Conservation (phyloP, 2,797 vertebrate species). For the Aplochiton taeniatus region DNA sequence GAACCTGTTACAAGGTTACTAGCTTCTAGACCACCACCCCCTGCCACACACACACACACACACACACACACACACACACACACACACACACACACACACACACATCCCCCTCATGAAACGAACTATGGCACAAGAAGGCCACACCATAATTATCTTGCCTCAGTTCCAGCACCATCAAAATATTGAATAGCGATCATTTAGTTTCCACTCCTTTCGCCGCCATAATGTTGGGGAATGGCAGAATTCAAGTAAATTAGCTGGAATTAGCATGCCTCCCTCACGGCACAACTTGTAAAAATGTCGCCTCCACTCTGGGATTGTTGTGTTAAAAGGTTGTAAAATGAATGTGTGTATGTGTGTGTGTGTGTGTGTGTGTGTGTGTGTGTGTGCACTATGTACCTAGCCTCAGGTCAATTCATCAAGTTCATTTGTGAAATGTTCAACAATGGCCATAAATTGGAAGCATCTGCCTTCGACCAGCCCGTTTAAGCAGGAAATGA, state of each 20-base stretch:
- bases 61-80: not conserved
- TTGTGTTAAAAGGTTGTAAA: slow-evolving; percentile 41
- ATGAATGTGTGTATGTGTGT: not conserved
- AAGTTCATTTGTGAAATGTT: not conserved
- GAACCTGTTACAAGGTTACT: slow-evolving; percentile 6
- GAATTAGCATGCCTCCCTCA: slow-evolving; percentile 22
- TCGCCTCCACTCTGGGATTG: slow-evolving; percentile 45
- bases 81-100: slow-evolving; percentile 3
- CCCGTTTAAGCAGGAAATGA: not conserved
- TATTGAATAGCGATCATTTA: not conserved
- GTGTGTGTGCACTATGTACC: slow-evolving; percentile 16
- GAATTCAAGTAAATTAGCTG: slow-evolving; percentile 23
- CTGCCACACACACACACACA: not conserved
- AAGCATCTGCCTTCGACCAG: not conserved
- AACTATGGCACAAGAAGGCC: not conserved
- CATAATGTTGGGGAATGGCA: slow-evolving; percentile 4
- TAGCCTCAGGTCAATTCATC: not conserved
- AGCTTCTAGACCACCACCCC: not conserved
- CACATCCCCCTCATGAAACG: not conserved
- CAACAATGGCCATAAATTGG: not conserved
- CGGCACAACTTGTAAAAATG: slow-evolving; percentile 50
- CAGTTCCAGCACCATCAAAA: slow-evolving; percentile 7
- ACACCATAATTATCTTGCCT: not conserved
- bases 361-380: slow-evolving; percentile 20
- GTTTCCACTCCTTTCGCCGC: slow-evolving; percentile 4